phyloP scores from a whole-genome alignment of 1,140 invertebrate genomes.

The Drosophila bocqueti region DNA sequence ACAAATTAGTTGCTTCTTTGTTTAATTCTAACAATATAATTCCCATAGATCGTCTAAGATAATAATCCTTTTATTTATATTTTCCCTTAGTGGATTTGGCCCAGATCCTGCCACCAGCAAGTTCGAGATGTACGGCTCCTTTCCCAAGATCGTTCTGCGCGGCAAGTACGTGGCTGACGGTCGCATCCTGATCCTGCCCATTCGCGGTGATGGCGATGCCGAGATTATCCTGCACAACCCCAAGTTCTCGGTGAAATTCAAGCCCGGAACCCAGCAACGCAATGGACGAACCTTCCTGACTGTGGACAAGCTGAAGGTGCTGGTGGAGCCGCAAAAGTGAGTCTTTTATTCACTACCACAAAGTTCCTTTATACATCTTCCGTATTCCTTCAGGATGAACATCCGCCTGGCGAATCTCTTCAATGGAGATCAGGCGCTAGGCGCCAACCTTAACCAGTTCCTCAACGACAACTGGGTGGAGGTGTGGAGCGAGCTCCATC shows the following conservation, averaged over 20 bases:
- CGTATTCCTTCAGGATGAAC: constrained; percentile 85
- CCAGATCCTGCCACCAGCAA: constrained; percentile 76
- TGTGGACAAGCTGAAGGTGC: constrained; percentile 80
- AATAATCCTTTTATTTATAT: background rate
- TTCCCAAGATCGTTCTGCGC: constrained; percentile 70
- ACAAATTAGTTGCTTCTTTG: background rate
- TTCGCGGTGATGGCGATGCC: constrained; percentile 82
- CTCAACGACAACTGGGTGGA: constrained; percentile 88
- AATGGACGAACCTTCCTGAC: constrained; percentile 68
- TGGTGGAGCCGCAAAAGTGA: constrained; percentile 79
- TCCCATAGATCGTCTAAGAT: background rate
- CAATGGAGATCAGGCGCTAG: constrained; percentile 88
- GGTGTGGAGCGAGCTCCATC: constrained; percentile 87
- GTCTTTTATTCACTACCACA: background rate
- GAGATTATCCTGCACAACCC: constrained; percentile 72
- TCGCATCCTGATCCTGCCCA: constrained; percentile 79
- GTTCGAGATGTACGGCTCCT: constrained; percentile 79
- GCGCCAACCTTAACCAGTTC: constrained; percentile 87
- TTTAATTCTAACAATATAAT: background rate
- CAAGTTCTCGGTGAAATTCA: constrained; percentile 83
- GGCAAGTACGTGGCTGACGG: constrained; percentile 81
- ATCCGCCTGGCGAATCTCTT: constrained; percentile 89
- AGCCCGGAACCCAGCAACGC: constrained; percentile 62
- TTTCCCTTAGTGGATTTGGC: constrained; percentile 65
- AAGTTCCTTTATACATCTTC: background rate